Evolutionary conservation across 2,797 vertebrate species (phyloP).

Genomic region (Denticeps clupeoides): DNA sequence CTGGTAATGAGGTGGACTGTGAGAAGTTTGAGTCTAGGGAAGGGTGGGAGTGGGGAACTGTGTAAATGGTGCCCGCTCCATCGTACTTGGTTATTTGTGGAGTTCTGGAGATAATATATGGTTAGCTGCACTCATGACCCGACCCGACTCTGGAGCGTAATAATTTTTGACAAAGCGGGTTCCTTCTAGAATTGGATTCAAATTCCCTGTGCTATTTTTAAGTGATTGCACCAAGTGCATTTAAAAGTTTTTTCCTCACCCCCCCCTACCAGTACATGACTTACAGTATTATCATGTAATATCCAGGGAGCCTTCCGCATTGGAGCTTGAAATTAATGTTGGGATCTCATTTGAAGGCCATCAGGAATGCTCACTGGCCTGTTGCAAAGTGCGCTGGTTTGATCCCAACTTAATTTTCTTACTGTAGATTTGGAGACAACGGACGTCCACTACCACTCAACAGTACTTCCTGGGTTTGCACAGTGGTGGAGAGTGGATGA

Average conservation of each 20-base stretch:
- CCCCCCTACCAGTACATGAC: constrained; percentile 20
- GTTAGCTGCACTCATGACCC: no score
- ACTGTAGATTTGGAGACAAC: no score
- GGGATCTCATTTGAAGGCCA: constrained; percentile 25
- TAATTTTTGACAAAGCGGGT: neutral
- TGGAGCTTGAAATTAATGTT: constrained; percentile 29
- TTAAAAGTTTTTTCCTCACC: constrained; percentile 6
- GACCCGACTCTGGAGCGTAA: constrained; percentile 2
- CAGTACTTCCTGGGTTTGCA: no score
- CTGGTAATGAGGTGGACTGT: no score
- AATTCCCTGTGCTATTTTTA: constrained; percentile 8
- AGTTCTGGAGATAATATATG: no score
- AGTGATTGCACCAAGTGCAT: constrained; percentile 2
- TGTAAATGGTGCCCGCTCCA: no score
- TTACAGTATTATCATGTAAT: constrained; percentile 18
- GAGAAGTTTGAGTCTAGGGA: no score
- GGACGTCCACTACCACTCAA: no score
- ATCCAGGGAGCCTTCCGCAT: constrained; percentile 16
- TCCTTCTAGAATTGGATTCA: neutral
- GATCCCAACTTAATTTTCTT: no score
- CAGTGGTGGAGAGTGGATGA: no score
- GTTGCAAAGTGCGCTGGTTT: constrained; percentile 6
- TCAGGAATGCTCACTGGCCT: constrained; percentile 17
- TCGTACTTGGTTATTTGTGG: no score
- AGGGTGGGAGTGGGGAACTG: no score